Evolutionary conservation across 2,113 vertebrate species (phyloP).

Genomic region (Podocnemis expansa): DNA sequence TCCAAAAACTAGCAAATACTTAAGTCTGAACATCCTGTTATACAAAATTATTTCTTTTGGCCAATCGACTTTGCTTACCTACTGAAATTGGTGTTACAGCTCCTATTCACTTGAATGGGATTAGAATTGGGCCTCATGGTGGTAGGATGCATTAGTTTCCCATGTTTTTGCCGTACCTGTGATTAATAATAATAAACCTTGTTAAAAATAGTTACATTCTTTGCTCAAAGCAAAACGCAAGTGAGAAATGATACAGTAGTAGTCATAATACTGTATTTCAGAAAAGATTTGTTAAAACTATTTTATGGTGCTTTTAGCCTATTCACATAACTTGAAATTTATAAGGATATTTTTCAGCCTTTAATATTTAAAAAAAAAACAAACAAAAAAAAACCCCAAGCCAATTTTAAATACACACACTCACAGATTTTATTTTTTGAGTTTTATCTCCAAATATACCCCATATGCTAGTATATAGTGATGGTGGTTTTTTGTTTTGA

Average conservation of each 20-base stretch:
- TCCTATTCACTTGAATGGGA: background rate
- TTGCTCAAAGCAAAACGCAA: background rate
- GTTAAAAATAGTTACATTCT: background rate
- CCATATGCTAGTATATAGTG: background rate
- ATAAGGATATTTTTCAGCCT: background rate
- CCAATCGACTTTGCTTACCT: background rate
- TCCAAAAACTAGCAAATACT: background rate
- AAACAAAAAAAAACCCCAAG: too few species aligned
- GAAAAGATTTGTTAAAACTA: background rate
- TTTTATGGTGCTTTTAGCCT: background rate
- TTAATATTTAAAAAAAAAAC: background rate
- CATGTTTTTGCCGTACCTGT: background rate
- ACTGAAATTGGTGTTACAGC: background rate
- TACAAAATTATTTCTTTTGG: background rate
- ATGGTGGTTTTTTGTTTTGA: too few species aligned
- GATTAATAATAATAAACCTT: background rate
- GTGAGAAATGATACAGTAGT: background rate
- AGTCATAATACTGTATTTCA: background rate
- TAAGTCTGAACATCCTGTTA: background rate
- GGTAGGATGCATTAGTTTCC: fast-evolving
- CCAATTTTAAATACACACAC: constrained; percentile 27
- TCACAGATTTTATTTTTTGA: too few species aligned
- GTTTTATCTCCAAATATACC: background rate
- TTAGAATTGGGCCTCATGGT: background rate
- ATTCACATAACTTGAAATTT: background rate